A percentile compares a stretch with the other conserved stretches of the same genome.
phyloP scores from a whole-genome alignment of 2,797 vertebrate genomes.

The Rhinatrema bivittatum region DNA sequence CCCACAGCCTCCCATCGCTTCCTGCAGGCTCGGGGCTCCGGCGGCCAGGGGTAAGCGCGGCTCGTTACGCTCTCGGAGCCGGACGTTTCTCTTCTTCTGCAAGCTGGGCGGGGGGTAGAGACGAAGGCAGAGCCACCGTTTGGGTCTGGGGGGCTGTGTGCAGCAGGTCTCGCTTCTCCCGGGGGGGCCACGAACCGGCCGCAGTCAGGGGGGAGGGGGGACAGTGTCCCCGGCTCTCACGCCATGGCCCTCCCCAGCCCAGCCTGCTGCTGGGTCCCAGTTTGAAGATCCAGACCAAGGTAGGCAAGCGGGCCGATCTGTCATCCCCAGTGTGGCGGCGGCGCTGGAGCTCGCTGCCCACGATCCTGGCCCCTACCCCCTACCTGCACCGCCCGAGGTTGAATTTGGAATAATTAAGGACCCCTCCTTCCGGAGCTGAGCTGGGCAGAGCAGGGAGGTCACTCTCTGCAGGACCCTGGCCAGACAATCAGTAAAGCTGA shows the following conservation, averaged over 20 bases:
- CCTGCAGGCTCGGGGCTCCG: too few relatives aligned
- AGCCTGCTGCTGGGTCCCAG: conserved; percentile 61
- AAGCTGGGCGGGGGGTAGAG: too few relatives aligned
- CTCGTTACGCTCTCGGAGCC: too few relatives aligned
- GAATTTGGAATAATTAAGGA: too few relatives aligned
- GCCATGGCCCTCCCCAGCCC: conserved; percentile 66
- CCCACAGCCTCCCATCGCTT: too few relatives aligned
- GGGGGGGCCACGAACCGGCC: conserved; percentile 62
- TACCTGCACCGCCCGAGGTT: conserved; percentile 57
- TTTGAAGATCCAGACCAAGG: conserved; percentile 51
- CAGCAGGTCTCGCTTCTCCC: conserved; percentile 66
- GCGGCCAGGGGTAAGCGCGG: too few relatives aligned
- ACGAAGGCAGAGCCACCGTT: too few relatives aligned
- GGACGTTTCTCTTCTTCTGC: too few relatives aligned
- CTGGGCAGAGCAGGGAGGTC: conserved; percentile 71
- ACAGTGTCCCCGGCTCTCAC: conserved; percentile 60
- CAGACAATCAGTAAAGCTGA: conserved; percentile 59
- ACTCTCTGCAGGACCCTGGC: conserved; percentile 65
- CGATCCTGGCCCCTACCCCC: conserved; percentile 53
- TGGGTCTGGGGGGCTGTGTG: too few relatives aligned
- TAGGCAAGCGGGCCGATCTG: too few relatives aligned
- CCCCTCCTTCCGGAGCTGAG: too few relatives aligned
- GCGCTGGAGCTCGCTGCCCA: conserved; percentile 65
- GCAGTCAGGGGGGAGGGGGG: conserved; percentile 68
- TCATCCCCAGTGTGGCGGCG: conserved; percentile 70